Percentiles rank a stretch among this genome's conserved stretches.
Conservation (phyloP, 2,113 vertebrate genomes). For the Oryzias melastigma region DNA sequence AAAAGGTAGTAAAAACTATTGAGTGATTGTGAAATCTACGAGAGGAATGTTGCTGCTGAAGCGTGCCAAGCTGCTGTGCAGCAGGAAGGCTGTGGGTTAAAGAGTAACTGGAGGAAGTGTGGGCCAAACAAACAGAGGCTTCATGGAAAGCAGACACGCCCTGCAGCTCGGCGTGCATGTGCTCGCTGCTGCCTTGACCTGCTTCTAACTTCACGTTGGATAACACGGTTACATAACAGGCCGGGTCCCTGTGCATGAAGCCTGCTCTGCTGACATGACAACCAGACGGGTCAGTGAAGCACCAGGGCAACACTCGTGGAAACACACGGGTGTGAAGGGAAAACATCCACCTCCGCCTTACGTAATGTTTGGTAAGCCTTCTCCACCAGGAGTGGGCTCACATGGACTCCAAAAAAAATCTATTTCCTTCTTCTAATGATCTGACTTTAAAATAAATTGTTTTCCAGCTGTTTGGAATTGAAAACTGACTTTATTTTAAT, state of each 20-base stretch:
- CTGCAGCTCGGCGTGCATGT: neutral
- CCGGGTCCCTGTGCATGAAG: conserved; percentile 31
- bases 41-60: no score
- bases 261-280: conserved; percentile 17
- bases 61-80: neutral
- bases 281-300: conserved; percentile 50
- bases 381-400: no score
- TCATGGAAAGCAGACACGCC: neutral
- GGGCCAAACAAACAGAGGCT: conserved; percentile 5
- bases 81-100: neutral
- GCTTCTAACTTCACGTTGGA: conserved; percentile 52
- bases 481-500: no score
- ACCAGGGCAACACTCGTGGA: conserved; percentile 26
- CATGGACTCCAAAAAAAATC: no score
- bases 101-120: neutral
- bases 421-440: no score
- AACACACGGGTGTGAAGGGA: neutral
- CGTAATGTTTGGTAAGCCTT: conserved; percentile 5
- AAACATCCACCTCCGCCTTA: neutral
- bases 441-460: no score
- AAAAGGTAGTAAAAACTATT: no score
- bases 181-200: conserved; percentile 36
- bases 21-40: no score
- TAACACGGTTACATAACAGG: conserved; percentile 67
- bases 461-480: no score